Percentiles rank a stretch among this genome's conserved stretches.
These are phyloP conservation scores for Hylia prasina DNA, from an alignment of 2,113 vertebrate species.

Conservation along the genomic window DNA sequence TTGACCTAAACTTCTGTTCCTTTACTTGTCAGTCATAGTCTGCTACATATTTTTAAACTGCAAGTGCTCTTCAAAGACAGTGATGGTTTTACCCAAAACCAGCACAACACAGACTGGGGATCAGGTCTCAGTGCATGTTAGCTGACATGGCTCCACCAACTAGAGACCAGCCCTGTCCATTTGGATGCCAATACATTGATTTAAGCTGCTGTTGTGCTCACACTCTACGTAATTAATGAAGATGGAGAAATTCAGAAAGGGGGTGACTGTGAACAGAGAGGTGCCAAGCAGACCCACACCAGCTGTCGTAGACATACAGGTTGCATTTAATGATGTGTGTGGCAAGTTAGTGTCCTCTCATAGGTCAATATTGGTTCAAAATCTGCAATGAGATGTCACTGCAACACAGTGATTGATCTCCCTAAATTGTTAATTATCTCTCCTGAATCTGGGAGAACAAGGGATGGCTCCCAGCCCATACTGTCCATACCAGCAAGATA, in stretches of 20 bases:
- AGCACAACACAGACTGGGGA: background rate
- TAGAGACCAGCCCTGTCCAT: background rate
- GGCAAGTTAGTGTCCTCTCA: background rate
- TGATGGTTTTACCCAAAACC: background rate
- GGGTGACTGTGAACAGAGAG: background rate
- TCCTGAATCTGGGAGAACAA: background rate
- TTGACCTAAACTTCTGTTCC: background rate
- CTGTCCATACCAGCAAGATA: background rate
- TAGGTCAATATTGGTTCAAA: background rate
- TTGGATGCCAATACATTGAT: background rate
- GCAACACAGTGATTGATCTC: rapidly evolving
- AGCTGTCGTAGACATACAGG: background rate
- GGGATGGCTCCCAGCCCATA: background rate
- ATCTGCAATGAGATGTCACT: background rate
- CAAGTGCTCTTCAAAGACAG: background rate
- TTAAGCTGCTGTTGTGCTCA: background rate
- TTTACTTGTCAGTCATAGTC: background rate
- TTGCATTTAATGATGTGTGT: background rate
- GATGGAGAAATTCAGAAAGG: background rate
- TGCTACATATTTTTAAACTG: background rate
- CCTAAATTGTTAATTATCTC: background rate
- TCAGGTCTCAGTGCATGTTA: rapidly evolving
- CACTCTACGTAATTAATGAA: background rate
- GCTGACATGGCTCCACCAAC: background rate
- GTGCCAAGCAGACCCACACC: background rate